These are phyloP conservation scores for Corythaeola cristata DNA, from an alignment of 2,113 vertebrate species.

Conservation along the genomic window DNA sequence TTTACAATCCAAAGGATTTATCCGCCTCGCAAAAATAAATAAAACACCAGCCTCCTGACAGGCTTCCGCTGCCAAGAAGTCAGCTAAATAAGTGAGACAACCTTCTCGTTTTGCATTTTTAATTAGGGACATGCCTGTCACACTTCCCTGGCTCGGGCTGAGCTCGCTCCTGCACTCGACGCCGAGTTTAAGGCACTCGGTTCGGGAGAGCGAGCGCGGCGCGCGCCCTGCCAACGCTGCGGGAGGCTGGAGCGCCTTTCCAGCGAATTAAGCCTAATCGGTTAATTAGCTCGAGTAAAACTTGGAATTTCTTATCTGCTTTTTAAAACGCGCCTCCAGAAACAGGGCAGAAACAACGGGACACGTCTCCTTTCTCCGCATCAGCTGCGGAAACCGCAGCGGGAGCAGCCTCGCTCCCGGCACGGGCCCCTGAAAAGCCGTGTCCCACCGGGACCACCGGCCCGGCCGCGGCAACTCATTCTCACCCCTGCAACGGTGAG, in stretches of 20 bases:
- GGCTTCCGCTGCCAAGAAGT: slow-evolving; percentile 12
- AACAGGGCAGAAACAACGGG: neutral
- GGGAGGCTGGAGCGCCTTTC: neutral
- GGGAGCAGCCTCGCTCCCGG: neutral
- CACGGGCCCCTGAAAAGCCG: neutral
- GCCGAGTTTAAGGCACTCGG: neutral
- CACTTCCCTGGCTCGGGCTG: neutral
- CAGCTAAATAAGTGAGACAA: slow-evolving; percentile 37
- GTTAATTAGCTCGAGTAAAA: neutral
- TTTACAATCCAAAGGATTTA: slow-evolving; percentile 64
- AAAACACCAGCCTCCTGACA: slow-evolving; percentile 29
- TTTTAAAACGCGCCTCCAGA: neutral
- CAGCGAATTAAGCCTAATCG: neutral
- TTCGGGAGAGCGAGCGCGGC: neutral
- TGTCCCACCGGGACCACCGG: too few relatives aligned
- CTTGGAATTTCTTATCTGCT: neutral
- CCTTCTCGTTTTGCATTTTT: slow-evolving; percentile 48
- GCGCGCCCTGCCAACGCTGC: too few relatives aligned
- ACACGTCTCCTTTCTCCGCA: neutral
- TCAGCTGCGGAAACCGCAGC: fast-evolving
- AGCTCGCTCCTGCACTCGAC: neutral
- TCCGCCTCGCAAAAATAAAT: slow-evolving; percentile 48
- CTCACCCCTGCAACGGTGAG: neutral
- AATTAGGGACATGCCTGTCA: slow-evolving; percentile 19
- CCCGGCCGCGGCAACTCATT: neutral